Conservation (phyloP, 2,888 invertebrate genomes). For the Atethmia centrago region DNA sequence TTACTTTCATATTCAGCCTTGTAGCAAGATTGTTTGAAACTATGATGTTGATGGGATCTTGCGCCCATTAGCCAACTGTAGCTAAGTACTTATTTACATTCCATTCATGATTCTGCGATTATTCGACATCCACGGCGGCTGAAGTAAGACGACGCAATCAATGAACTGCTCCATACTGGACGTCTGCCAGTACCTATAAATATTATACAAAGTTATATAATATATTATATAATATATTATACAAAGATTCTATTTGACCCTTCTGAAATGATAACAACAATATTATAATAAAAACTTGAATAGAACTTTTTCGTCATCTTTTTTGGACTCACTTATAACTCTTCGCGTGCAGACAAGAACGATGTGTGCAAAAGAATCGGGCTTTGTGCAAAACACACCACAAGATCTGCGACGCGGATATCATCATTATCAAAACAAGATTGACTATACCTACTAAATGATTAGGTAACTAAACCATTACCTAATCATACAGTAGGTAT, state of each 20-base stretch:
- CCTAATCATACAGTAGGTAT: too few relatives aligned
- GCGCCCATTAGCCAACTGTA: conserved; percentile 2
- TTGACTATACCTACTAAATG: neutral
- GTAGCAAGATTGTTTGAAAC: conserved; percentile 22
- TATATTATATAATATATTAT: too few relatives aligned
- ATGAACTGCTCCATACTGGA: neutral
- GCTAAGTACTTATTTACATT: conserved; percentile 17
- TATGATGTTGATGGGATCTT: conserved; percentile 12
- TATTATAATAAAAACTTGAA: conserved; percentile 11
- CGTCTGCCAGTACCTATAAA: neutral
- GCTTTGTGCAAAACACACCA: conserved; percentile 43
- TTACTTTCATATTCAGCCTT: conserved; percentile 20
- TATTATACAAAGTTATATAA: too few relatives aligned
- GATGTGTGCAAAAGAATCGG: conserved; percentile 37
- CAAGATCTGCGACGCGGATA: conserved; percentile 15
- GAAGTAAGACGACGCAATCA: conserved; percentile 11
- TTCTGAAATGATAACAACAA: conserved; percentile 4
- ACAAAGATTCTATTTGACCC: conserved; percentile 10
- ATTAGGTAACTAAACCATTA: too few relatives aligned
- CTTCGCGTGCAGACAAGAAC: conserved; percentile 15
- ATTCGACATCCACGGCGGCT: neutral
- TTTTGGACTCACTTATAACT: conserved; percentile 21
- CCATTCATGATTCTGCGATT: conserved; percentile 19
- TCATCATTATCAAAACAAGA: conserved; percentile 24
- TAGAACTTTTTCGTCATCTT: conserved; percentile 13